phyloP scores from a whole-genome alignment of 2,113 vertebrate species.

The Scortum barcoo region DNA sequence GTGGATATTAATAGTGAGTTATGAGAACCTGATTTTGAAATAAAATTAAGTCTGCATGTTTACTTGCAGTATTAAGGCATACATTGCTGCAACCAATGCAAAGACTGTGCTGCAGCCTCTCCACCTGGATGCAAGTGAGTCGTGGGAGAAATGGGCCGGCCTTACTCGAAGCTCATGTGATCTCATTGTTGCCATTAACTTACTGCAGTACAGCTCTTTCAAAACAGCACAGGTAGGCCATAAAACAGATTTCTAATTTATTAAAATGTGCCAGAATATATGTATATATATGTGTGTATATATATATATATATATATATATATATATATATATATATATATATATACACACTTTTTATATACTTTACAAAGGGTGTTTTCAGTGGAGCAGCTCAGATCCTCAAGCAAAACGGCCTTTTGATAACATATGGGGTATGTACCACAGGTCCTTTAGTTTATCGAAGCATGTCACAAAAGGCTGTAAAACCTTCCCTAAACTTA shows the following conservation, averaged over 20 bases:
- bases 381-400: constrained; percentile 80
- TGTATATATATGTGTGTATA: too few relatives aligned
- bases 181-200: constrained; percentile 78
- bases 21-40: not conserved
- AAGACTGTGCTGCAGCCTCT: constrained; percentile 80
- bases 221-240: constrained; percentile 75
- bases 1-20: not conserved
- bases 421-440: constrained; percentile 81
- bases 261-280: not conserved
- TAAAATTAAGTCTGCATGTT: not conserved
- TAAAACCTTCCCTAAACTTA: not conserved
- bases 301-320: too few relatives aligned
- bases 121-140: constrained; percentile 79
- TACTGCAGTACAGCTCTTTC: constrained; percentile 83
- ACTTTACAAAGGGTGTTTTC: constrained; percentile 75
- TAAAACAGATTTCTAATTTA: not conserved
- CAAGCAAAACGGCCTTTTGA: constrained; percentile 76
- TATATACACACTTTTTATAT: not conserved
- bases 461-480: not conserved
- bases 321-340: too few relatives aligned
- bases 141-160: constrained; percentile 83
- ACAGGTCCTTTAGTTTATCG: not conserved
- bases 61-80: constrained; percentile 78
- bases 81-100: constrained; percentile 76
- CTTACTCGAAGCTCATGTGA: constrained; percentile 76